Conservation (phyloP, 2,888 invertebrate species). For the Rhamphomyia laevipes region DNA sequence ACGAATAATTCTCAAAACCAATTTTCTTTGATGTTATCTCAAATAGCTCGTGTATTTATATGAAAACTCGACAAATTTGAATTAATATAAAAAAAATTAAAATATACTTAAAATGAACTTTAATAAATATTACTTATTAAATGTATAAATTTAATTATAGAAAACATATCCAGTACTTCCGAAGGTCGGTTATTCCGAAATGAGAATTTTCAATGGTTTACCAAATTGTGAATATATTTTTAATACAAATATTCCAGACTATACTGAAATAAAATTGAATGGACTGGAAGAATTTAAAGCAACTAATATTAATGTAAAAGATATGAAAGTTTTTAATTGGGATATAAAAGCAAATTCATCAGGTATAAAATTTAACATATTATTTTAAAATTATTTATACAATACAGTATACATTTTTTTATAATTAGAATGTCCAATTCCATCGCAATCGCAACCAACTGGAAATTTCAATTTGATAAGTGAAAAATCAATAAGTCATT, state of each 20-base stretch:
- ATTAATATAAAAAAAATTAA: no score
- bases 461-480: not conserved
- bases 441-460: not conserved
- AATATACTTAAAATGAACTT: no score
- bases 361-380: not conserved
- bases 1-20: no score
- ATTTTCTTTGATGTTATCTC: no score
- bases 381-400: not conserved
- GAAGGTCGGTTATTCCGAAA: constrained; percentile 45
- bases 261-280: constrained; percentile 17
- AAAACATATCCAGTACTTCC: constrained; percentile 55
- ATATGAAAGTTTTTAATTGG: constrained; percentile 9
- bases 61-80: no score
- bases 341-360: constrained; percentile 3
- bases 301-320: constrained; percentile 19
- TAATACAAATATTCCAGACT: constrained; percentile 17
- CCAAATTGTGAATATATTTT: constrained; percentile 36
- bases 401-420: not conserved
- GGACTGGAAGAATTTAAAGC: constrained; percentile 18
- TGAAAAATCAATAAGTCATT: constrained; percentile 23
- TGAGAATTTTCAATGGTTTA: constrained; percentile 58
- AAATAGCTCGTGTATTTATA: no score
- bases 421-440: constrained; percentile 10
- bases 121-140: no score
- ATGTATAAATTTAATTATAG: no score